Evolutionary conservation across 2,888 invertebrate species (phyloP), one percentile per base, ranked within the genome.

Genomic region (Tipula helvola): DNA sequence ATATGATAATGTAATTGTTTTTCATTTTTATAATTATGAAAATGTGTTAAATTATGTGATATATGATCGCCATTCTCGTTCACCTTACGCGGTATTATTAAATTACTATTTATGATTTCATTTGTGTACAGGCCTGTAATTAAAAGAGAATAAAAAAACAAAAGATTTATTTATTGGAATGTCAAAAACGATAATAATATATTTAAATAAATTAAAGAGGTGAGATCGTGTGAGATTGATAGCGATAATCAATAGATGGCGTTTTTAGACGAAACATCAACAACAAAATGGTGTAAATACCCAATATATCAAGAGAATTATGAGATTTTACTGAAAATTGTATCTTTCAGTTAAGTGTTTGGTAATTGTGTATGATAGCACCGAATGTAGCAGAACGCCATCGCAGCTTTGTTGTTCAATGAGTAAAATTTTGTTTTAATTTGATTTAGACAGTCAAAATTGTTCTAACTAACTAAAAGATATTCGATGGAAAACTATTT

Each of bases 61-160:
- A 92, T 88, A 88, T 91, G 90, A 86, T 89, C 89, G 36, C 92
- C 92, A 87, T 90, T 88, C 86, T 88, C 87, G 87, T 90, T 89
- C 7, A 92, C 91, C 87, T 90, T 91, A 39, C 89, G 89, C 28
- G 92, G 92, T 88, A 91, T 89, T 28, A 91, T 89, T 88, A 92
- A 88, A 88, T 90, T 88, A 18, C 90, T 91, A 88, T 90, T 89
- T 85, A 88, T 87, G 87, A 92, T 89, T 88, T 90, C 89, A 86
- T 90, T 89, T 86, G 91, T 90, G 88, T 90, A 91, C 87, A 90
- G 88, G 39, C 91, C 91, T 90, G 88, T 87, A 89, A 89, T 7
- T 42, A 87, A 87, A 87, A 28, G 28, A 28, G n/a, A 57, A 86
- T 42, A 39, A 39, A 85, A 36, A 83, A 44, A 44, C 12, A 52